Percentiles rank a stretch among this genome's conserved stretches.
Evolutionary conservation across 2,113 vertebrate species (phyloP).

Genomic region (Psophia crepitans): DNA sequence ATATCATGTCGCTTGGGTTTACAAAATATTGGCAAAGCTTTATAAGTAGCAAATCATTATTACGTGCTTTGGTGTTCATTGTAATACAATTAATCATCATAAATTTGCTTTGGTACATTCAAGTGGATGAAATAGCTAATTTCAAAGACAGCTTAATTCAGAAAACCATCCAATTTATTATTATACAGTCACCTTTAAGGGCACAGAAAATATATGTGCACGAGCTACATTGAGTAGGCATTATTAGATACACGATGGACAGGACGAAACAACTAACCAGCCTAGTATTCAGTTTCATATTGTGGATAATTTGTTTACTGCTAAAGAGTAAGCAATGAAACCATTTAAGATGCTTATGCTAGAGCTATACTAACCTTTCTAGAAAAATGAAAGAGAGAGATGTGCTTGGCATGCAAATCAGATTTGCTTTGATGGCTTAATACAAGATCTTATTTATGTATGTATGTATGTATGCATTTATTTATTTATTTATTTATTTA

Average conservation of each 20-base stretch:
- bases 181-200: constrained; percentile 63
- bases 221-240: not conserved
- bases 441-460: not conserved
- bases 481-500: not conserved
- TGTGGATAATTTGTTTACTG: not conserved
- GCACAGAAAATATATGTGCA: constrained; percentile 1
- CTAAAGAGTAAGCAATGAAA: not conserved
- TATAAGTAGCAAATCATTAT: constrained; percentile 80
- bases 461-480: no score
- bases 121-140: constrained; percentile 69
- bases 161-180: constrained; percentile 65
- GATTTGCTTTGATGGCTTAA: not conserved
- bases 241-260: not conserved
- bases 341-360: not conserved
- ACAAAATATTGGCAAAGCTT: constrained; percentile 76
- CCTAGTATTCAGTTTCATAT: not conserved
- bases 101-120: constrained; percentile 73
- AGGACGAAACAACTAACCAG: not conserved
- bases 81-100: constrained; percentile 75
- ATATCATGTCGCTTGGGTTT: constrained; percentile 63
- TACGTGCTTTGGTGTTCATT: constrained; percentile 70
- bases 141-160: constrained; percentile 71
- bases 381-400: not conserved
- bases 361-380: not conserved
- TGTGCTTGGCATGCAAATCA: not conserved